phyloP scores from a whole-genome alignment of 2,888 invertebrate genomes.

The Trisateles emortualis region DNA sequence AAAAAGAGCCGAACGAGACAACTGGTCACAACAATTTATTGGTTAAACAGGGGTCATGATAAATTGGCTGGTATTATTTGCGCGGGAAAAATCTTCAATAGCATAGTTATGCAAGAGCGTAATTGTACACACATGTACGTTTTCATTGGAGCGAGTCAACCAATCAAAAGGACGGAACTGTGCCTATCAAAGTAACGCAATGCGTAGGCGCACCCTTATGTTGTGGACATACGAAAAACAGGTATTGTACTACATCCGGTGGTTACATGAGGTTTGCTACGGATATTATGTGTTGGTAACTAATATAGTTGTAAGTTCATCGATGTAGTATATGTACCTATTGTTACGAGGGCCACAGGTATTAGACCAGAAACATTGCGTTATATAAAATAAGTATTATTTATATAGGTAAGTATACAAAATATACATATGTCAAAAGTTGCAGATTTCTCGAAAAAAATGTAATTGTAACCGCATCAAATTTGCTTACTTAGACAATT shows the following conservation, averaged over 20 bases:
- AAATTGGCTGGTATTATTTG: conserved; percentile 56
- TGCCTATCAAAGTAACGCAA: conserved; percentile 76
- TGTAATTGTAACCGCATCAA: too few relatives aligned
- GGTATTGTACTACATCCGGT: conserved; percentile 67
- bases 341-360: conserved; percentile 26
- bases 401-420: neutral
- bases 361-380: conserved; percentile 33
- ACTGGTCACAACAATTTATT: conserved; percentile 31
- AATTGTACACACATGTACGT: conserved; percentile 62
- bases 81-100: conserved; percentile 72
- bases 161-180: conserved; percentile 80
- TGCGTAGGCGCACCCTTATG: conserved; percentile 76
- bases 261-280: conserved; percentile 47
- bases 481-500: too few relatives aligned
- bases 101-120: conserved; percentile 71
- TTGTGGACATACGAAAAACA: conserved; percentile 64
- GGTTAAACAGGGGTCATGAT: conserved; percentile 37
- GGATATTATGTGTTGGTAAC: conserved; percentile 45
- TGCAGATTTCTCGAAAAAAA: too few relatives aligned
- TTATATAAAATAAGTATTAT: neutral
- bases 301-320: conserved; percentile 46
- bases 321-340: conserved; percentile 34
- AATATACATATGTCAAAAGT: too few relatives aligned
- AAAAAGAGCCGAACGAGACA: conserved; percentile 47
- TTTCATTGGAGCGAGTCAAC: conserved; percentile 72